Conservation (phyloP, 2,888 invertebrate species). For the Phortica okadai region DNA sequence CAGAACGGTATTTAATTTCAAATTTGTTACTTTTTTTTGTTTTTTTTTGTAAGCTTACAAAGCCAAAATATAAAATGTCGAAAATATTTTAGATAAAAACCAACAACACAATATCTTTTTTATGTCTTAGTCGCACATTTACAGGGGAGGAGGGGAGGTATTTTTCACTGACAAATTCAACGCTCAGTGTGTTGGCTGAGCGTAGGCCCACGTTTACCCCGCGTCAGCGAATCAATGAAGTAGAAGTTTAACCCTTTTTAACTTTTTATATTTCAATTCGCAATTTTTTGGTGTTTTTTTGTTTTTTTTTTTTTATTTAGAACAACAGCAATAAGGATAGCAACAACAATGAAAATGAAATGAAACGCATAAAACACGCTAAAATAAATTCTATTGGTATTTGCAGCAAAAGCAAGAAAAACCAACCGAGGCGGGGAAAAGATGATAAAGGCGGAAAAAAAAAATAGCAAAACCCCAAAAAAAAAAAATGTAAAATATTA, state of each 20-base stretch:
- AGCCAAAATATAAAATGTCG: neutral
- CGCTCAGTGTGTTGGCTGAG: neutral
- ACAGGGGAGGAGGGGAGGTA: too few relatives aligned
- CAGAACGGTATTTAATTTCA: conserved; percentile 6
- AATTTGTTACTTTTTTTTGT: neutral
- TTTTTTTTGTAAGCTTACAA: neutral
- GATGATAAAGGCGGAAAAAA: conserved; percentile 30
- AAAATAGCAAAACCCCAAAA: conserved; percentile 44
- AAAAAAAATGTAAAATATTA: conserved; percentile 65
- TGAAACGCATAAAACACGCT: conserved; percentile 23
- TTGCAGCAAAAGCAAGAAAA: conserved; percentile 3
- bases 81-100: conserved; percentile 14
- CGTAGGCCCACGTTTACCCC: neutral
- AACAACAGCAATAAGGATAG: conserved; percentile 32
- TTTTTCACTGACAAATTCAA: too few relatives aligned
- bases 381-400: conserved; percentile 20
- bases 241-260: conserved; percentile 71
- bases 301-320: conserved; percentile 25
- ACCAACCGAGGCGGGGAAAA: conserved; percentile 7
- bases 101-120: neutral
- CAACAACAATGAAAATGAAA: conserved; percentile 36
- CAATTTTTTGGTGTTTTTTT: conserved; percentile 37
- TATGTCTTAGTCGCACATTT: neutral
- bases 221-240: conserved; percentile 53
- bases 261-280: conserved; percentile 61